Percentiles rank a stretch among this genome's conserved stretches.
Evolutionary conservation across 2,797 vertebrate species (phyloP).

Genomic region (Sebastes umbrosus): DNA sequence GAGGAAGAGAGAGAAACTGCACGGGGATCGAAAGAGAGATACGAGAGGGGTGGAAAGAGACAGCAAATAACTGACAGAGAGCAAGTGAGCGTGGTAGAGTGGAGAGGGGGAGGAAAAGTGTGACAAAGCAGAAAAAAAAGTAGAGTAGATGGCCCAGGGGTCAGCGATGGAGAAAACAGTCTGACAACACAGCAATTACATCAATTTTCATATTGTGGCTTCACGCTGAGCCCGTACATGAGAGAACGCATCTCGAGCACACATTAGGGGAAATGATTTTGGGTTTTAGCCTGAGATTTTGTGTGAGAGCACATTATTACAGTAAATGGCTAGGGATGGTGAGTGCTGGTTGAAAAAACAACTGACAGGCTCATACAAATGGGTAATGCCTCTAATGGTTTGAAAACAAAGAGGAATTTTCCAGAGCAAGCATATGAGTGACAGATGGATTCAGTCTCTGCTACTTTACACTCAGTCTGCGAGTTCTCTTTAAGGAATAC

Average conservation of each 20-base stretch:
- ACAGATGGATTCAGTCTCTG: slow-evolving; percentile 28
- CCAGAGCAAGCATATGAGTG: slow-evolving; percentile 29
- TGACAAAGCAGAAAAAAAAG: slow-evolving; percentile 1
- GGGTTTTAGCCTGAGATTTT: slow-evolving; percentile 55
- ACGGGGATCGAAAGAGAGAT: neutral
- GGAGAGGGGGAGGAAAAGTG: neutral
- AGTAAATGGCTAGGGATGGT: slow-evolving; percentile 55
- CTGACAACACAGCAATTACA: slow-evolving; percentile 62
- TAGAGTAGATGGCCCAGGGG: slow-evolving; percentile 19
- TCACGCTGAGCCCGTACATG: slow-evolving; percentile 24
- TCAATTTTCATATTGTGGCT: slow-evolving; percentile 63
- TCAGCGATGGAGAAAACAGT: slow-evolving; percentile 55
- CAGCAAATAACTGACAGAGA: slow-evolving; percentile 27
- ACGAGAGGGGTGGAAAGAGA: neutral
- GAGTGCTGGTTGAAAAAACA: slow-evolving; percentile 31
- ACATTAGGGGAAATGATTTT: slow-evolving; percentile 52
- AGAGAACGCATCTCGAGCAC: slow-evolving; percentile 31
- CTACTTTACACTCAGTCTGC: slow-evolving; percentile 10
- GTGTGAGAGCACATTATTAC: slow-evolving; percentile 62
- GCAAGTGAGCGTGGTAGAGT: slow-evolving; percentile 26
- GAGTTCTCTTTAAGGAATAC: slow-evolving; percentile 31
- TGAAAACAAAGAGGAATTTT: slow-evolving; percentile 51
- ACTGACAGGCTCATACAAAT: slow-evolving; percentile 37
- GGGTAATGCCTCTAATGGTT: slow-evolving; percentile 50
- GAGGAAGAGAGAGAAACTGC: neutral